These are phyloP conservation scores for Lasioglossum leucozonium DNA, from an alignment of 2,888 invertebrate species.

Conservation along the genomic window DNA sequence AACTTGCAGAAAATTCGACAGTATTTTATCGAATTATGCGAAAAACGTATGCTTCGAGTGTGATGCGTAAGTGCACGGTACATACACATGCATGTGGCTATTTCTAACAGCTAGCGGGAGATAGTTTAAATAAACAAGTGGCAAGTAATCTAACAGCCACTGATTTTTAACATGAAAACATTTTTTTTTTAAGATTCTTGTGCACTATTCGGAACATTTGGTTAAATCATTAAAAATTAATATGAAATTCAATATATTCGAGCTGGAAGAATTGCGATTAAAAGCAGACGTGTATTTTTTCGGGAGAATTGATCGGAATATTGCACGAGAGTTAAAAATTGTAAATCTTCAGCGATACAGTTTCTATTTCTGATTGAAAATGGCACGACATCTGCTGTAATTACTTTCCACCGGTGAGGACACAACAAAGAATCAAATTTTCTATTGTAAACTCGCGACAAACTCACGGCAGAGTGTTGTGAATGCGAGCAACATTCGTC, in stretches of 20 bases:
- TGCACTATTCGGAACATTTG: background rate
- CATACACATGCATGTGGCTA: constrained; percentile 47
- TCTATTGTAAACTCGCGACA: background rate
- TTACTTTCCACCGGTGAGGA: background rate
- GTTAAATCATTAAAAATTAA: background rate
- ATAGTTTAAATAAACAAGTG: constrained; percentile 10
- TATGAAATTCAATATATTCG: too few species aligned
- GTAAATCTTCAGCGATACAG: constrained; percentile 1
- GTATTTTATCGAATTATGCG: constrained; percentile 23
- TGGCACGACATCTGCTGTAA: background rate
- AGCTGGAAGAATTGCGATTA: too few species aligned
- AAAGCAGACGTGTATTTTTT: too few species aligned
- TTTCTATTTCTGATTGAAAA: constrained; percentile 1
- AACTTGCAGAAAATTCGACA: constrained; percentile 17
- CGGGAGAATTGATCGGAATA: background rate
- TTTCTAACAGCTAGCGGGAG: constrained; percentile 62
- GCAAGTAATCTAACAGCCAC: constrained; percentile 18
- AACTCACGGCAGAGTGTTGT: background rate
- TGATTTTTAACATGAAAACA: background rate
- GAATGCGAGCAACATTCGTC: background rate
- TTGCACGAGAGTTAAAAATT: background rate
- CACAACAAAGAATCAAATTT: background rate
- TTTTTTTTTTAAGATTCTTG: background rate
- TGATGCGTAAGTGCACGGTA: constrained; percentile 52
- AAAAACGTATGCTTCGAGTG: constrained; percentile 32